Percentiles rank a stretch among this genome's conserved stretches.
Conservation (phyloP, 2,113 vertebrate genomes). For the Mus spicilegus region DNA sequence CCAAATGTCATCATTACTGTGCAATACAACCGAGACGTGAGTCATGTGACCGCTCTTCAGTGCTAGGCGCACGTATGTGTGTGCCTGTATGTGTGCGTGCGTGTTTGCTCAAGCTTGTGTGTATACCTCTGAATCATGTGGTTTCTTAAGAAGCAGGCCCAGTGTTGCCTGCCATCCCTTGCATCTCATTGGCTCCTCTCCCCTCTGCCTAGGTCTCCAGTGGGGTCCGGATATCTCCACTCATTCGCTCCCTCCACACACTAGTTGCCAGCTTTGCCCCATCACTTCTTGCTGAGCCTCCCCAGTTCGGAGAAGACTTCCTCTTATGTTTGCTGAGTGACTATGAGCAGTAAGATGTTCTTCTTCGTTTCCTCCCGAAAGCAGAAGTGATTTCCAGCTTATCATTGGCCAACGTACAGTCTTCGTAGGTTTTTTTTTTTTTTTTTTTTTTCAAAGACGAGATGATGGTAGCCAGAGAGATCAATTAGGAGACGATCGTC, state of each 20-base stretch:
- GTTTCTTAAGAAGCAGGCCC: not conserved
- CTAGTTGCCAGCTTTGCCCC: not conserved
- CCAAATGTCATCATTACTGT: not conserved
- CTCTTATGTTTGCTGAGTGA: conserved; percentile 55
- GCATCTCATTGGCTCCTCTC: not conserved
- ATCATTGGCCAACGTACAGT: not conserved
- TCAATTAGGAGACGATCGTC: not conserved
- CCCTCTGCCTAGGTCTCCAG: not conserved
- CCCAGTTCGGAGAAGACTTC: not conserved
- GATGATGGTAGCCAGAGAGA: not conserved
- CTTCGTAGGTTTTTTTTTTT: not conserved
- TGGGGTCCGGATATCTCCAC: not conserved
- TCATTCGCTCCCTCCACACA: not conserved
- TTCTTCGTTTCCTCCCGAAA: conserved; percentile 42
- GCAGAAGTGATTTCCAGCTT: conserved; percentile 57
- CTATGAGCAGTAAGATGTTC: not conserved
- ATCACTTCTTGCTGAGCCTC: not conserved
- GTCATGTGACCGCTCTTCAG: not conserved
- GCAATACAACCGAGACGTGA: not conserved
- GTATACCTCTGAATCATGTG: not conserved
- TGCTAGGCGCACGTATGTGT: not conserved
- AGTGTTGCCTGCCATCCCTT: not conserved
- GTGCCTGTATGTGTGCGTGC: accelerated
- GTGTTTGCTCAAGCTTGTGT: not conserved
- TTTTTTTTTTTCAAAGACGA: not conserved